These are phyloP conservation scores for Cosmia trapezina DNA, from an alignment of 2,888 invertebrate species.

Conservation along the genomic window DNA sequence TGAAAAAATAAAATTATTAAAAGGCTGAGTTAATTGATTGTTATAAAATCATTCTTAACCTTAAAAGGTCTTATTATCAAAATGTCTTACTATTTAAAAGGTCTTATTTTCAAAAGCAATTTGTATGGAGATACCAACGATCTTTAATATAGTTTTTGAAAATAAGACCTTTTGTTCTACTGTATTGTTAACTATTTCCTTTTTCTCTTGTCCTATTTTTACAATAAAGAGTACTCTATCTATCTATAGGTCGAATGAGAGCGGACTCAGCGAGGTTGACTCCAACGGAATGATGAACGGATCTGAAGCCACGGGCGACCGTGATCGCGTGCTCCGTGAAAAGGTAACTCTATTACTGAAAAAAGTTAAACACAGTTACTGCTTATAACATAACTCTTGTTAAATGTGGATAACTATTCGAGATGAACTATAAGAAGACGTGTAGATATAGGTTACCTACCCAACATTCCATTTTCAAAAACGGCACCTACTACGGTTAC, in stretches of 20 bases:
- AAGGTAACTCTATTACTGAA: constrained; percentile 81
- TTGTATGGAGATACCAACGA: too few species aligned
- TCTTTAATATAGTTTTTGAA: background rate
- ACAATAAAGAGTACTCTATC: background rate
- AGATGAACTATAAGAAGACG: background rate
- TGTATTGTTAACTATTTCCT: background rate
- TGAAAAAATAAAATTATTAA: background rate
- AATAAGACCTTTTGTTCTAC: background rate
- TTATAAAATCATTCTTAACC: background rate
- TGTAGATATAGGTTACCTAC: too few species aligned
- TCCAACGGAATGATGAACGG: constrained; percentile 86
- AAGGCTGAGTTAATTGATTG: background rate
- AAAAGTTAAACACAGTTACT: background rate
- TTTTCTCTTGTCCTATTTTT: background rate
- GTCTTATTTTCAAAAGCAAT: too few species aligned
- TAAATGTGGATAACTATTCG: background rate
- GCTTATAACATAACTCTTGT: background rate
- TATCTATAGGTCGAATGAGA: constrained; percentile 82
- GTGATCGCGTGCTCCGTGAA: constrained; percentile 96
- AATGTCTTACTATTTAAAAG: too few species aligned
- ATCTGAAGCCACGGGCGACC: constrained; percentile 90
- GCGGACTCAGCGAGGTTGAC: constrained; percentile 84
- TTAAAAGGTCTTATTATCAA: background rate
- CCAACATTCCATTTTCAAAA: too few species aligned
- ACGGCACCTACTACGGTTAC: too few species aligned